Conservation (phyloP, 2,113 vertebrate species). For the Neomonachus schauinslandi region DNA sequence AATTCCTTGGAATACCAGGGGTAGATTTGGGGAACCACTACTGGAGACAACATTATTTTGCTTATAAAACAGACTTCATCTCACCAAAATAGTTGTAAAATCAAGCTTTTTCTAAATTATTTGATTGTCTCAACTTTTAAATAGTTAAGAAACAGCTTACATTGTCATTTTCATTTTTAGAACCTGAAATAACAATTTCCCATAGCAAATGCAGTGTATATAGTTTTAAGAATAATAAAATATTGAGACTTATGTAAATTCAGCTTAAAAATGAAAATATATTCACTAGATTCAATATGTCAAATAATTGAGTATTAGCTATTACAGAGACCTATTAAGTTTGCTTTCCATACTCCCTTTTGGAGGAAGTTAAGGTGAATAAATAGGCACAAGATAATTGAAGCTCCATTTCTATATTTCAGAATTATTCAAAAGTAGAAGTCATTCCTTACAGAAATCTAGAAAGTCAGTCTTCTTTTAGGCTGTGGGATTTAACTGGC, state of each 20-base stretch:
- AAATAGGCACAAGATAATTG: neutral
- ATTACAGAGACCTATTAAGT: neutral
- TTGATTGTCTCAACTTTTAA: neutral
- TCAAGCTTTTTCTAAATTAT: neutral
- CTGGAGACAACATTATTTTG: neutral
- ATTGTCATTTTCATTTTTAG: neutral
- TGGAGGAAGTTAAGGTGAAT: neutral
- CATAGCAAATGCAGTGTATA: neutral
- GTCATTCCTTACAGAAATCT: neutral
- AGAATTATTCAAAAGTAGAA: neutral
- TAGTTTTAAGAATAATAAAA: neutral
- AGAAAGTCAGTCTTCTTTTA: neutral
- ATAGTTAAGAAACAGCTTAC: neutral
- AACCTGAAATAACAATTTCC: neutral
- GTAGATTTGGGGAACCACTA: neutral
- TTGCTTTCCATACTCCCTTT: neutral
- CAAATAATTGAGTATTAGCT: neutral
- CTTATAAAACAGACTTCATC: neutral
- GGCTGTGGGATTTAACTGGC: neutral
- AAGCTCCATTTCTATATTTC: neutral
- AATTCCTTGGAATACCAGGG: neutral
- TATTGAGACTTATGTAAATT: neutral
- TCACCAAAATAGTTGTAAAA: neutral
- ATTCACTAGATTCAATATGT: neutral
- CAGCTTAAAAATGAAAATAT: neutral